These are phyloP conservation scores for Phthorimaea operculella DNA, from an alignment of 1,140 invertebrate genomes.

Conservation along the genomic window DNA sequence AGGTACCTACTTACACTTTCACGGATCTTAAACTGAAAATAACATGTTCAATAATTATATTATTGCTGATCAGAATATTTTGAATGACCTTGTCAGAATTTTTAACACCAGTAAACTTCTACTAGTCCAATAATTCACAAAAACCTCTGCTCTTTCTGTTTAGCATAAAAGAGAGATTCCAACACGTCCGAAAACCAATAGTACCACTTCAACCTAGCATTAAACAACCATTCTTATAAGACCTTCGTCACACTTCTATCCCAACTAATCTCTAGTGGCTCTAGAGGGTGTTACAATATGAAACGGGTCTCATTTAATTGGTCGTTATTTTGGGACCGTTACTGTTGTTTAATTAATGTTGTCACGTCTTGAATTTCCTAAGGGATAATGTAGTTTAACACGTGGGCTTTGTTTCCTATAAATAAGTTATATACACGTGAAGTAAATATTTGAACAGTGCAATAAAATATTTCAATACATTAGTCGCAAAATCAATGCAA, in stretches of 20 bases:
- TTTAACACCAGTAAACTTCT: too few species aligned
- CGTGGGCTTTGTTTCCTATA: conserved; percentile 3
- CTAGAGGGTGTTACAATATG: conserved; percentile 14
- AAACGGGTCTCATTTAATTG: conserved; percentile 18
- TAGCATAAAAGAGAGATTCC: conserved; percentile 6
- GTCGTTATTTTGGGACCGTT: conserved; percentile 23
- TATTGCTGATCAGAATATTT: too few species aligned
- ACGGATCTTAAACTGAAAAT: too few species aligned
- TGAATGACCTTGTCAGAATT: too few species aligned
- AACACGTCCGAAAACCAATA: conserved; percentile 17
- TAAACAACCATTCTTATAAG: conserved; percentile 38
- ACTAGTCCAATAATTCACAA: too few species aligned
- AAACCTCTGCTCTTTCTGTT: too few species aligned
- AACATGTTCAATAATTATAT: too few species aligned
- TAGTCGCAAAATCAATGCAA: too few species aligned
- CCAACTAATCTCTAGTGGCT: conserved; percentile 16
- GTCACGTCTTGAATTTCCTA: conserved; percentile 29
- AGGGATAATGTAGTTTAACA: conserved; percentile 19
- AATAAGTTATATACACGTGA: too few species aligned
- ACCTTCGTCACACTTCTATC: conserved; percentile 30
- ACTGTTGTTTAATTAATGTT: conserved; percentile 33
- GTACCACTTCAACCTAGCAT: conserved; percentile 15
- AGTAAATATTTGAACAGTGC: too few species aligned
- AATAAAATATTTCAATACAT: too few species aligned
- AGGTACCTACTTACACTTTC: too few species aligned